A percentile compares a stretch with the other conserved stretches of the same genome.
Conservation (phyloP, 2,797 vertebrate genomes). For the Urophycis tenuis region DNA sequence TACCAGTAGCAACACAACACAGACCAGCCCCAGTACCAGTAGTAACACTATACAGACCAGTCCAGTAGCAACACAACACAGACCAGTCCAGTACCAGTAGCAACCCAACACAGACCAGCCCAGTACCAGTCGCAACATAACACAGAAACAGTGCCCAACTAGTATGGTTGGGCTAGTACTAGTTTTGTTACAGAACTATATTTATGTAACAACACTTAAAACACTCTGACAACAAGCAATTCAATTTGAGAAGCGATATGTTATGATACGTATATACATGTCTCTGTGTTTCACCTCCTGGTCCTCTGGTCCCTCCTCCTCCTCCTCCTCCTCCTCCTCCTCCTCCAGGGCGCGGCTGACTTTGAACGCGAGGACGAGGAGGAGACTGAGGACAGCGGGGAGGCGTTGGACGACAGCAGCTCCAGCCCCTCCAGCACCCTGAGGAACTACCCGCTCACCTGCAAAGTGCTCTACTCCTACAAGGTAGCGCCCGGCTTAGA, state of each 20-base stretch:
- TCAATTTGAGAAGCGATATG: not conserved
- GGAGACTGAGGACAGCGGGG: constrained; percentile 95
- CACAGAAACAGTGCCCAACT: not conserved
- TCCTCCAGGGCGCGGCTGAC: constrained; percentile 76
- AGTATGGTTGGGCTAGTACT: not conserved
- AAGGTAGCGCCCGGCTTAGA: constrained; percentile 72
- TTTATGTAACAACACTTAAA: not conserved
- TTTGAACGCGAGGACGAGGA: constrained; percentile 89
- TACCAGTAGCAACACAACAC: no score
- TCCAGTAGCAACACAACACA: no score
- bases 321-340: no score
- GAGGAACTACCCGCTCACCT: constrained; percentile 93
- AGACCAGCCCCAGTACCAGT: no score
- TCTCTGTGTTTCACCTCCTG: not conserved
- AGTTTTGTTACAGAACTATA: not conserved
- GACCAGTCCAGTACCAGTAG: no score
- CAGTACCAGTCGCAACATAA: not conserved
- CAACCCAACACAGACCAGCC: not conserved
- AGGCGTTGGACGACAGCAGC: constrained; percentile 94
- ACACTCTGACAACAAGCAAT: not conserved
- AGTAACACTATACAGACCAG: no score
- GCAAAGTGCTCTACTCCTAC: constrained; percentile 96
- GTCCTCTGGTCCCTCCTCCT: not conserved
- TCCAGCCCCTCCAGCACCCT: constrained; percentile 95
- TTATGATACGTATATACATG: not conserved